These are phyloP conservation scores for Psittacula echo DNA, from an alignment of 2,797 vertebrate genomes.

Conservation along the genomic window DNA sequence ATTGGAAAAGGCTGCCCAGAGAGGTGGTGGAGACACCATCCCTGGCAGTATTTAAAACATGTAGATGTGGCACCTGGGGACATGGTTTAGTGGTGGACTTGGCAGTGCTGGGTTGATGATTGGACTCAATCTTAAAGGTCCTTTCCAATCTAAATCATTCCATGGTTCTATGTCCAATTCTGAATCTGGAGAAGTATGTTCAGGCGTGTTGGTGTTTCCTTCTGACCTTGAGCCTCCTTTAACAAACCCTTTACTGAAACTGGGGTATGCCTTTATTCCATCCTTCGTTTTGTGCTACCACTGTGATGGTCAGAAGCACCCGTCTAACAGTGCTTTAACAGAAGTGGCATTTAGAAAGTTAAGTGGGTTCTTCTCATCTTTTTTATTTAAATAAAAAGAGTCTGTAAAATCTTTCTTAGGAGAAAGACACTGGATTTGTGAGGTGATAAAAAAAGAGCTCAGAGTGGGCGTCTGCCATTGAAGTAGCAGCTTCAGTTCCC, in stretches of 20 bases:
- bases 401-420: neutral
- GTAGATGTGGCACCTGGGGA: neutral
- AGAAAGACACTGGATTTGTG: neutral
- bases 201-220: neutral
- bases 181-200: neutral
- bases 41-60: neutral
- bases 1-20: neutral
- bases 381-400: neutral
- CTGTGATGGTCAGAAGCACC: neutral
- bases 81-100: neutral
- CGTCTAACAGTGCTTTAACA: neutral
- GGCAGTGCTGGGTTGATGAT: accelerated
- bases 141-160: neutral
- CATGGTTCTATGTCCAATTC: neutral
- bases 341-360: neutral
- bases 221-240: neutral
- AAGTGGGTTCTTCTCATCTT: neutral
- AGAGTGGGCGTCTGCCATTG: neutral
- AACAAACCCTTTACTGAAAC: neutral
- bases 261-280: neutral
- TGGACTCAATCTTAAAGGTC: neutral
- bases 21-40: neutral
- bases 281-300: neutral
- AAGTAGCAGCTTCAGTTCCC: neutral
- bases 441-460: neutral